Conservation (phyloP, 2,797 vertebrate species). For the Strix occidentalis region DNA sequence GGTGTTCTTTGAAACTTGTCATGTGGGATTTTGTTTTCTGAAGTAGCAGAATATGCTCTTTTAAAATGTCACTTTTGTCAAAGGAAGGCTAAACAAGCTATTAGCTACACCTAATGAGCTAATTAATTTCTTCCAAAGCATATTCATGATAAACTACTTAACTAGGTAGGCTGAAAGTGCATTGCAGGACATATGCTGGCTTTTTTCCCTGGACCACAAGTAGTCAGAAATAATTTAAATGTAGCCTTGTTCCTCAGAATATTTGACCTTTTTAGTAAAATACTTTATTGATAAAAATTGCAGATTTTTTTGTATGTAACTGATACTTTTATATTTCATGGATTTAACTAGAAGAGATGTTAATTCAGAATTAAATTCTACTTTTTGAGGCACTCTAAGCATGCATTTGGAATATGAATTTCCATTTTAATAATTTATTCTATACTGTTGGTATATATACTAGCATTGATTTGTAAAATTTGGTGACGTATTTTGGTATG, state of each 20-base stretch:
- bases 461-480: neutral
- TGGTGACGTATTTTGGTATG: accelerated
- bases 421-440: neutral
- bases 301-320: neutral
- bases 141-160: slow-evolving; percentile 30
- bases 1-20: slow-evolving; percentile 1
- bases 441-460: neutral
- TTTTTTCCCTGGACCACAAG: neutral
- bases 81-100: slow-evolving; percentile 41
- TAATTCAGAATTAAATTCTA: neutral
- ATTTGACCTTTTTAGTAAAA: neutral
- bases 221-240: neutral
- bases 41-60: slow-evolving; percentile 14
- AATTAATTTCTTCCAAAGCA: slow-evolving; percentile 56
- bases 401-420: neutral
- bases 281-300: neutral
- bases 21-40: slow-evolving; percentile 29
- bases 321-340: neutral
- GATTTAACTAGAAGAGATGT: neutral
- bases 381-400: neutral
- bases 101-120: slow-evolving; percentile 48
- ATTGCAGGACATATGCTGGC: neutral
- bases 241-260: neutral
- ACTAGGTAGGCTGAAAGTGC: neutral
- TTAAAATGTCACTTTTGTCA: slow-evolving; percentile 47